Evolutionary conservation across 2,888 invertebrate species (phyloP).

Genomic region (Apamea epomidion): DNA sequence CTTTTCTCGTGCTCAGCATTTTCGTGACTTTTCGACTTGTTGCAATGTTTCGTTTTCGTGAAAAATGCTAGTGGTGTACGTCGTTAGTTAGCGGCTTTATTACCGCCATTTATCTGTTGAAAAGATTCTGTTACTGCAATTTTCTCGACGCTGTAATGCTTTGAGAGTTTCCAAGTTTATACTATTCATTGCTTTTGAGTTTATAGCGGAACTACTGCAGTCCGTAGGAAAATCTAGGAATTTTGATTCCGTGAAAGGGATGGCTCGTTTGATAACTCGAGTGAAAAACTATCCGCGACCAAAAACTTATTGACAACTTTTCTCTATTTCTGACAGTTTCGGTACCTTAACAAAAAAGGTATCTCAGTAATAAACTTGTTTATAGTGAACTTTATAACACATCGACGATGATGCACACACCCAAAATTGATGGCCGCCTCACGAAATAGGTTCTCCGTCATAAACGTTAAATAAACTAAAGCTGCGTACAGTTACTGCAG

Average conservation of each 20-base stretch:
- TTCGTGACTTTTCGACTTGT: slow-evolving; percentile 17
- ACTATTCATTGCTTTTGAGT: slow-evolving; percentile 7
- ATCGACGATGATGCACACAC: no score
- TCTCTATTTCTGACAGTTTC: background rate
- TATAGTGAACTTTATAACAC: background rate
- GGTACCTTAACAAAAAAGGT: background rate
- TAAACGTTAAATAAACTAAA: no score
- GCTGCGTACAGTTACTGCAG: no score
- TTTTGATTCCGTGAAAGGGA: background rate
- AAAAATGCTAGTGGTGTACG: slow-evolving; percentile 21
- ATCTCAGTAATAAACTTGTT: background rate
- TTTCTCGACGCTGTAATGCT: background rate
- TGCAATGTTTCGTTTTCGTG: slow-evolving; percentile 39
- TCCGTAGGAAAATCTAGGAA: background rate
- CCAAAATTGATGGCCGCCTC: no score
- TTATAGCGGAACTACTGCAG: background rate
- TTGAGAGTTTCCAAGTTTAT: slow-evolving; percentile 3
- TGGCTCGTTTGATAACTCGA: background rate
- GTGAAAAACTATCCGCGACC: background rate
- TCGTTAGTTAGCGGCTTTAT: slow-evolving; percentile 29
- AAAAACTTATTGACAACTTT: background rate
- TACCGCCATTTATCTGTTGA: slow-evolving; percentile 26
- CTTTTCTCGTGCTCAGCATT: slow-evolving; percentile 4
- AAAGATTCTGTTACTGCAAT: slow-evolving; percentile 32
- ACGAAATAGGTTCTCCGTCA: no score